Conservation (phyloP, 2,113 vertebrate genomes). For the Osmerus mordax region DNA sequence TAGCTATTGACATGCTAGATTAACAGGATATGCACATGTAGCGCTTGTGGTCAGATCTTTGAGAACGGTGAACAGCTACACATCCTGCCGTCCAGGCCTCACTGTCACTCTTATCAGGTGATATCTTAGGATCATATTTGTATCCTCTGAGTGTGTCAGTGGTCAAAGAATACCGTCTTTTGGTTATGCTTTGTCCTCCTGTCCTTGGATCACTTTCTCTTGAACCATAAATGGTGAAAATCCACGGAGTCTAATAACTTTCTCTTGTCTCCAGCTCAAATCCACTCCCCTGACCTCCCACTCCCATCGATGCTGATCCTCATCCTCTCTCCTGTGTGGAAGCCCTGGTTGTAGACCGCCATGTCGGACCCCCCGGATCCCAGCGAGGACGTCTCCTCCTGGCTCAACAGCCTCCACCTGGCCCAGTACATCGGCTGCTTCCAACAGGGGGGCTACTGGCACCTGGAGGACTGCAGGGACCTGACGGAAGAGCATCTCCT, state of each 20-base stretch:
- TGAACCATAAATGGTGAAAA: not conserved
- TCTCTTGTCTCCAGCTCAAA: not conserved
- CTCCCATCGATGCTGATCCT: not conserved
- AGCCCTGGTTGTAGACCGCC: conserved; percentile 41
- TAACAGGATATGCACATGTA: too few relatives aligned
- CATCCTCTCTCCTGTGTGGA: conserved; percentile 21
- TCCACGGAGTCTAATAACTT: not conserved
- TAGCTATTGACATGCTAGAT: too few relatives aligned
- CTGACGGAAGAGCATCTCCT: conserved; percentile 78
- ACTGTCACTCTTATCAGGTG: too few relatives aligned
- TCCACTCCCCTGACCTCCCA: not conserved
- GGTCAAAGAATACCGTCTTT: too few relatives aligned
- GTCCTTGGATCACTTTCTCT: not conserved
- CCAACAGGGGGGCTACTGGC: conserved; percentile 70
- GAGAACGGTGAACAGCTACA: too few relatives aligned
- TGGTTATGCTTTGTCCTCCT: not conserved
- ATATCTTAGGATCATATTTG: too few relatives aligned
- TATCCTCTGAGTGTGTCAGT: too few relatives aligned
- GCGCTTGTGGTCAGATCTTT: too few relatives aligned
- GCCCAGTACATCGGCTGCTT: conserved; percentile 79
- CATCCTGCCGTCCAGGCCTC: too few relatives aligned
- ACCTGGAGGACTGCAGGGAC: conserved; percentile 71
- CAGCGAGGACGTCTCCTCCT: conserved; percentile 69
- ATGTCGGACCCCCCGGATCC: conserved; percentile 71
- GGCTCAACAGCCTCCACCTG: conserved; percentile 83